Percentiles rank a stretch among this genome's conserved stretches.
phyloP scores from a whole-genome alignment of 1,140 invertebrate genomes.

The Tetramorium parvispinum region DNA sequence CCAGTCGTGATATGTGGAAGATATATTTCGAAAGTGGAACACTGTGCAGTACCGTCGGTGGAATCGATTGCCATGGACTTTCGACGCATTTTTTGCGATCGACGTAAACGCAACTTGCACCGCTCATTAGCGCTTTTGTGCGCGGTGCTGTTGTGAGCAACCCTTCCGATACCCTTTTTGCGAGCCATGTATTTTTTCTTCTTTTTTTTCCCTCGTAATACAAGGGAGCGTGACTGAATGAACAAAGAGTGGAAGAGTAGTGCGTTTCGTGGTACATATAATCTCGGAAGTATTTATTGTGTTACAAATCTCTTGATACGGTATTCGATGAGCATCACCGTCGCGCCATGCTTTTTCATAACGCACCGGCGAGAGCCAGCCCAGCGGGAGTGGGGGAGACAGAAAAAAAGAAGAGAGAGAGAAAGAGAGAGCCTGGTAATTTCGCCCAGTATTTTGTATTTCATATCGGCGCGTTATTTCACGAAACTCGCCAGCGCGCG shows the following conservation, averaged over 20 bases:
- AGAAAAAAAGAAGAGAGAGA: background rate
- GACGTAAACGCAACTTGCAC: constrained; percentile 33
- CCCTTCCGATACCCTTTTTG: constrained; percentile 2
- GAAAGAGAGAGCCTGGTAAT: constrained; percentile 6
- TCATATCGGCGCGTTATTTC: constrained; percentile 42
- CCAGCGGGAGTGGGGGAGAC: no score
- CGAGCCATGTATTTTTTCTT: background rate
- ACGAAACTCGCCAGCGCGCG: background rate
- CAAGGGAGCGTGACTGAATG: background rate
- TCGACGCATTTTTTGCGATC: constrained; percentile 21
- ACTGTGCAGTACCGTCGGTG: background rate
- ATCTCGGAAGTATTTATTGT: constrained; percentile 36
- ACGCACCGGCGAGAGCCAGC: background rate
- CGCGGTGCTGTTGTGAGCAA: background rate
- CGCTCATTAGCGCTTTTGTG: constrained; percentile 40
- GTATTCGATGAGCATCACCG: constrained; percentile 28
- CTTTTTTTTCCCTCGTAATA: background rate
- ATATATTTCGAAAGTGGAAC: background rate
- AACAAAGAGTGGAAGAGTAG: background rate
- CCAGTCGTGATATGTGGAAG: background rate
- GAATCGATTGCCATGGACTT: background rate
- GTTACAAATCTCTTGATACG: constrained; percentile 31
- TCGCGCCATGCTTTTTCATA: background rate
- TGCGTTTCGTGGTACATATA: constrained; percentile 2
- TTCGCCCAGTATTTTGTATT: constrained; percentile 45